Evolutionary conservation across 2,113 vertebrate genomes (phyloP).

Genomic region (Delphinus delphis): DNA sequence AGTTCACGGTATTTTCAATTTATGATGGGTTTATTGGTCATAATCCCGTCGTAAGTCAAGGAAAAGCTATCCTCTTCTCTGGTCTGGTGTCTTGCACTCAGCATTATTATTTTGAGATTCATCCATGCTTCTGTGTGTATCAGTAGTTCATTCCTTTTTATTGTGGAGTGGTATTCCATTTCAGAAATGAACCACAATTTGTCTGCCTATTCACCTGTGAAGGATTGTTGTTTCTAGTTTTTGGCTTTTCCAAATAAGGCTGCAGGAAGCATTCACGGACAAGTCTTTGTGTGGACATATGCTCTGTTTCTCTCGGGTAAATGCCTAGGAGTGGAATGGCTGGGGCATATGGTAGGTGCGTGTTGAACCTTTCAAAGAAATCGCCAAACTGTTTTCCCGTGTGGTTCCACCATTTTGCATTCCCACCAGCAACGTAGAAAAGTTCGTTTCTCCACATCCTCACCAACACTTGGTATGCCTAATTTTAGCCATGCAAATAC

Average conservation of each 20-base stretch:
- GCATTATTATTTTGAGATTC: too few relatives aligned
- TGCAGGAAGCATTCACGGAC: background rate
- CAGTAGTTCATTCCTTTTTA: too few relatives aligned
- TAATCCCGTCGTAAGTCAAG: too few relatives aligned
- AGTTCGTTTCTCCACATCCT: background rate
- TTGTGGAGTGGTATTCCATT: background rate
- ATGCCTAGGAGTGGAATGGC: background rate
- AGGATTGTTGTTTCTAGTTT: too few relatives aligned
- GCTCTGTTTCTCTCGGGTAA: background rate
- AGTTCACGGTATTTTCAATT: too few relatives aligned
- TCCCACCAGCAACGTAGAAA: too few relatives aligned
- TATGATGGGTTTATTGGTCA: too few relatives aligned
- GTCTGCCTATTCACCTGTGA: background rate
- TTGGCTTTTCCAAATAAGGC: background rate
- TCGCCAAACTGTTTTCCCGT: background rate
- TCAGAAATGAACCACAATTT: background rate
- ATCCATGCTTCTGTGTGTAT: too few relatives aligned
- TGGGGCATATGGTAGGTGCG: accelerated
- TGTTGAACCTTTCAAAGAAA: background rate
- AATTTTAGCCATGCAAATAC: background rate
- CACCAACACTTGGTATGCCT: background rate
- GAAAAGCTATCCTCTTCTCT: too few relatives aligned
- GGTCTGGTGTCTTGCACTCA: too few relatives aligned
- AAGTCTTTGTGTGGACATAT: background rate
- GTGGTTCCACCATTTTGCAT: too few relatives aligned